phyloP scores from a whole-genome alignment of 2,797 vertebrate species.

The Remorina albescens region DNA sequence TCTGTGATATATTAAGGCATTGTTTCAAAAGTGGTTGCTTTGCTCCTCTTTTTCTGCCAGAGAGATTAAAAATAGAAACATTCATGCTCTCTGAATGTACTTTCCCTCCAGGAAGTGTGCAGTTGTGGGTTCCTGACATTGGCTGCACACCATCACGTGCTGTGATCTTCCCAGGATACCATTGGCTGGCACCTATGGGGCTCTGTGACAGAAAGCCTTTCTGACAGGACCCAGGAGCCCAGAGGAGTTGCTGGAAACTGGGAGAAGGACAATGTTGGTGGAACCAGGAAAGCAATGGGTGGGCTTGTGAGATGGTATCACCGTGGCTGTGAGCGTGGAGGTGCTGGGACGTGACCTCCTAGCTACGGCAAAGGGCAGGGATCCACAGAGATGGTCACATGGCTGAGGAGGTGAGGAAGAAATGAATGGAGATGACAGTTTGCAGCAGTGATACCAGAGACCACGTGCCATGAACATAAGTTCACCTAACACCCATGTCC shows the following conservation, averaged over 20 bases:
- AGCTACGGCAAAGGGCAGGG: constrained; percentile 54
- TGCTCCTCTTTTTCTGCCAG: constrained; percentile 78
- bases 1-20: constrained; percentile 70
- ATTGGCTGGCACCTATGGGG: constrained; percentile 85
- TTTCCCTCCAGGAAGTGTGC: constrained; percentile 84
- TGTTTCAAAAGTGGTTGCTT: constrained; percentile 77
- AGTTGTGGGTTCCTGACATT: constrained; percentile 71
- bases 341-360: constrained; percentile 69
- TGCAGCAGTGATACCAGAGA: constrained; percentile 23
- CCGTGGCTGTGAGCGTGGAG: constrained; percentile 46
- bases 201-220: constrained; percentile 84
- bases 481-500: constrained; percentile 16
- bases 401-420: constrained; percentile 24
- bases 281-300: constrained; percentile 56
- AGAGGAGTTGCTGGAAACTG: constrained; percentile 80
- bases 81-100: constrained; percentile 82
- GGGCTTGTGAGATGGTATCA: constrained; percentile 60
- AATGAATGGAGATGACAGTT: constrained; percentile 9
- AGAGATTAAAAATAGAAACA: constrained; percentile 85
- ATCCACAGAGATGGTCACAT: constrained; percentile 54
- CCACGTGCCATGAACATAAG: constrained; percentile 14
- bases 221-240: constrained; percentile 83
- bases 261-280: constrained; percentile 78
- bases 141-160: constrained; percentile 73
- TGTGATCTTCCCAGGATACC: constrained; percentile 55